A percentile compares a stretch with the other conserved stretches of the same genome.
Conservation (phyloP, 2,113 vertebrate genomes). For the Hippoglossus stenolepis region DNA sequence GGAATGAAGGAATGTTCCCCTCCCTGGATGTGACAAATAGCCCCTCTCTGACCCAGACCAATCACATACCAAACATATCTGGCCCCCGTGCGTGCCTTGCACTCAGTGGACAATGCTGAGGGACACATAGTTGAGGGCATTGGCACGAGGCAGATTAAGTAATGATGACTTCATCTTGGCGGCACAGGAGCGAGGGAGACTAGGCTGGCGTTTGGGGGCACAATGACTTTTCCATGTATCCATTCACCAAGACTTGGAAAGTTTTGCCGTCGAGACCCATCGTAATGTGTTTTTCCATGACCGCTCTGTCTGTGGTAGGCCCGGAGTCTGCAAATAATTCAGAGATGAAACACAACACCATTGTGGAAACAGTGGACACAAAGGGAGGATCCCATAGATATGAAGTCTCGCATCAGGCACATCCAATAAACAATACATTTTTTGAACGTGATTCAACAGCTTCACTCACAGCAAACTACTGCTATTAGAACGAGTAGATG, state of each 20-base stretch:
- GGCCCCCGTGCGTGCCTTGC: constrained; percentile 4
- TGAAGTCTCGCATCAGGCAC: constrained; percentile 21
- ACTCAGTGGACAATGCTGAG: constrained; percentile 22
- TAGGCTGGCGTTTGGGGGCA: constrained; percentile 28
- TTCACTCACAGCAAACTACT: not conserved
- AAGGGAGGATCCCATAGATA: constrained; percentile 13
- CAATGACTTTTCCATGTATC: constrained; percentile 68
- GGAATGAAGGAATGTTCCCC: constrained; percentile 42
- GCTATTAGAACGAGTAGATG: not conserved
- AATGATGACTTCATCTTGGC: constrained; percentile 53
- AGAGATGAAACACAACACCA: constrained; percentile 51
- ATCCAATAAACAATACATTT: constrained; percentile 3
- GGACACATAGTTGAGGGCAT: not conserved
- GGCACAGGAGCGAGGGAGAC: not conserved
- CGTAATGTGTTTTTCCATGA: constrained; percentile 72
- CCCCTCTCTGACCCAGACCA: constrained; percentile 23
- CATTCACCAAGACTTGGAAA: constrained; percentile 56
- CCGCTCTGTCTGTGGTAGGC: constrained; percentile 44
- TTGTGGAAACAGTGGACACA: constrained; percentile 36
- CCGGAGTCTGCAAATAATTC: constrained; percentile 50
- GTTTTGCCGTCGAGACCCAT: constrained; percentile 46
- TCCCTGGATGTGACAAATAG: constrained; percentile 33
- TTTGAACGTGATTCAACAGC: not conserved
- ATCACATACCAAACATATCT: constrained; percentile 57
- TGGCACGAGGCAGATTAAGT: constrained; percentile 14